These are phyloP conservation scores for Melanostoma mellinum DNA, from an alignment of 2,888 invertebrate genomes.

Conservation along the genomic window DNA sequence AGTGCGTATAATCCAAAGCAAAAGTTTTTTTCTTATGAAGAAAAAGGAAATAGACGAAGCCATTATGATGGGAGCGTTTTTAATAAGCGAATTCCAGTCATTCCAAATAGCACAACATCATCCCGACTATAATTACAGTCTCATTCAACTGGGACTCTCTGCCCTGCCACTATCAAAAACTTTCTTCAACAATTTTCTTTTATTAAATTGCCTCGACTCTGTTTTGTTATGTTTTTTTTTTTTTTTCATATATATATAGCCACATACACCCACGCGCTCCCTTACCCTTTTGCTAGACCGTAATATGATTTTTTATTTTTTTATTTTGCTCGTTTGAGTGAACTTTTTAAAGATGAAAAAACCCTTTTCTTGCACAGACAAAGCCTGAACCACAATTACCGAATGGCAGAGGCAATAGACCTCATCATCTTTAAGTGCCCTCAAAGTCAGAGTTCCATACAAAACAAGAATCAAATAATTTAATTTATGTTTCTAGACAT, in stretches of 20 bases:
- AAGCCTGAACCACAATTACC: constrained; percentile 36
- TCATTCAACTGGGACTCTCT: not conserved
- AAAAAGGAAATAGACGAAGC: too few relatives aligned
- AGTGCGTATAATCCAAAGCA: too few relatives aligned
- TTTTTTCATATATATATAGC: too few relatives aligned
- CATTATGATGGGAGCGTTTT: too few relatives aligned
- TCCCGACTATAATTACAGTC: too few relatives aligned
- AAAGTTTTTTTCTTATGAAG: too few relatives aligned
- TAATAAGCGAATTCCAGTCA: too few relatives aligned
- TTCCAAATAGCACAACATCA: too few relatives aligned
- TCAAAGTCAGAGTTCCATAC: constrained; percentile 45
- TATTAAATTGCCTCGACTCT: not conserved
- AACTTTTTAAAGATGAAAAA: not conserved
- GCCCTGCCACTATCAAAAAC: not conserved
- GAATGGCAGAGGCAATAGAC: constrained; percentile 62
- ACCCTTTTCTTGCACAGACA: not conserved
- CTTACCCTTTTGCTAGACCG: not conserved
- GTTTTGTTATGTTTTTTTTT: too few relatives aligned
- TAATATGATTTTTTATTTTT: not conserved
- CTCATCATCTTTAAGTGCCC: constrained; percentile 65
- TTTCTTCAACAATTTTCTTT: not conserved
- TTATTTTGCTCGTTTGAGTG: too few relatives aligned
- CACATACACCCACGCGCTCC: not conserved
- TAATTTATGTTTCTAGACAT: constrained; percentile 68
- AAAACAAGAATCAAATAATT: constrained; percentile 68